Evolutionary conservation across 2,797 vertebrate genomes (phyloP).

Genomic region (Poecilia gillii): DNA sequence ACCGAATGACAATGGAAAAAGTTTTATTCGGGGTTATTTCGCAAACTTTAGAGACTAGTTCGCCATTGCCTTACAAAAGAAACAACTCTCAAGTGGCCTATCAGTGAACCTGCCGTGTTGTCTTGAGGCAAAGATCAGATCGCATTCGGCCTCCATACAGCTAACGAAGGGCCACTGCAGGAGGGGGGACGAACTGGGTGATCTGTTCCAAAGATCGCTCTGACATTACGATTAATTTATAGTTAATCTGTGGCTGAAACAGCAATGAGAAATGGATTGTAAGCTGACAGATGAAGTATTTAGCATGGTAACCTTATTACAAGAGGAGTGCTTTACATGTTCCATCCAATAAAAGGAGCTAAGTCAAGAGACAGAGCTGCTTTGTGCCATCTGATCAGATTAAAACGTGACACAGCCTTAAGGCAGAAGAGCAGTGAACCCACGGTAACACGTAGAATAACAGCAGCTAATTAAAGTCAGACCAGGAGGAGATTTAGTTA

Average conservation of each 20-base stretch:
- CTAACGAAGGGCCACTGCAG: constrained; percentile 35
- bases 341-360: constrained; percentile 13
- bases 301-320: constrained; percentile 24
- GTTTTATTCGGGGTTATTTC: neutral
- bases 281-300: constrained; percentile 24
- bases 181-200: constrained; percentile 26
- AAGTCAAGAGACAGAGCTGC: constrained; percentile 46
- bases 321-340: constrained; percentile 17
- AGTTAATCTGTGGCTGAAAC: constrained; percentile 34
- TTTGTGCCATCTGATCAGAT: constrained; percentile 50
- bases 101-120: constrained; percentile 24
- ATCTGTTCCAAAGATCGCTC: constrained; percentile 38
- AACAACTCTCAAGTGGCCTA: constrained; percentile 24
- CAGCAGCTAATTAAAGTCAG: constrained; percentile 55
- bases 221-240: constrained; percentile 28
- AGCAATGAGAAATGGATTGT: constrained; percentile 32
- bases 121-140: constrained; percentile 34
- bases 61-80: neutral
- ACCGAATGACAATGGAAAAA: neutral
- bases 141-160: constrained; percentile 19
- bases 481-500: constrained; percentile 42
- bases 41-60: neutral
- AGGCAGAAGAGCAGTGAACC: constrained; percentile 37
- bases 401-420: constrained; percentile 47
- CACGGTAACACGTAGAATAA: constrained; percentile 41